A percentile compares a stretch with the other conserved stretches of the same genome.
Conservation (phyloP, 2,888 invertebrate species). For the Pomacea canaliculata region DNA sequence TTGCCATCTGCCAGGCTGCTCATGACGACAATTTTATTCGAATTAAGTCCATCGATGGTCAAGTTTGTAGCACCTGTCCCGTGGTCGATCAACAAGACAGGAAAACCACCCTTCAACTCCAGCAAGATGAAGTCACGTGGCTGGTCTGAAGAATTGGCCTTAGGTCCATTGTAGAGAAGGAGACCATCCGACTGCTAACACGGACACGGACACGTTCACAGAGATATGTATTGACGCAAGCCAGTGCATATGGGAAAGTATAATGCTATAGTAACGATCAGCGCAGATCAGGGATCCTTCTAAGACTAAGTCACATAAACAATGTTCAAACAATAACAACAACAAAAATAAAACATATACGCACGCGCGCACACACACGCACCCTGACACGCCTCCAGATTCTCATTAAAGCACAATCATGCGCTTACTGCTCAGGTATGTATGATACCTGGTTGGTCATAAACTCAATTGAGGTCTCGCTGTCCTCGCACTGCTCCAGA, state of each 20-base stretch:
- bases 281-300: too few species aligned
- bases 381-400: too few species aligned
- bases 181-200: background rate
- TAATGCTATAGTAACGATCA: too few species aligned
- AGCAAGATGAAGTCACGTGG: constrained; percentile 88
- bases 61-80: constrained; percentile 88
- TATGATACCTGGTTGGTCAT: constrained; percentile 79
- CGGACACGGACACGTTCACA: too few species aligned
- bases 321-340: too few species aligned
- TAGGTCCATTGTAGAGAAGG: constrained; percentile 21
- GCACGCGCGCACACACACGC: too few species aligned
- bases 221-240: too few species aligned
- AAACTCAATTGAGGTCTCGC: constrained; percentile 95
- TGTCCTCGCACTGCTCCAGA: constrained; percentile 85
- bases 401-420: too few species aligned
- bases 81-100: constrained; percentile 90
- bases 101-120: constrained; percentile 91
- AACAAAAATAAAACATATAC: too few species aligned
- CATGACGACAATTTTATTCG: background rate
- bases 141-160: background rate
- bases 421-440: background rate
- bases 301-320: too few species aligned
- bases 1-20: constrained; percentile 76
- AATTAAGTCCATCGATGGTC: constrained; percentile 75
- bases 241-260: too few species aligned